Base-by-base conservation (phyloP, 2,797 vertebrate genomes). In the Falco columbarius region DNA sequence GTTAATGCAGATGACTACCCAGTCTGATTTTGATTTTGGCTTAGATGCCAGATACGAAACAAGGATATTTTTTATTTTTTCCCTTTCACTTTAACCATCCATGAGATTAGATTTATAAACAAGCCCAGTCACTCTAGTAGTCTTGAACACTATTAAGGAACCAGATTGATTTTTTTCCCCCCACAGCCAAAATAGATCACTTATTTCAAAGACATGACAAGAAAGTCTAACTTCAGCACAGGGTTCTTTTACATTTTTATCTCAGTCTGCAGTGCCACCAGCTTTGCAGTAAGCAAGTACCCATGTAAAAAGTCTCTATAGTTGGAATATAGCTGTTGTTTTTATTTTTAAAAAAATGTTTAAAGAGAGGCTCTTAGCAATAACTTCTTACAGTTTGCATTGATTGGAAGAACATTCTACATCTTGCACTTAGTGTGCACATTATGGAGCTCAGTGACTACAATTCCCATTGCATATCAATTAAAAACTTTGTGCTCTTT, bases 31-130 rank as follows among this genome's bases (percentile, higher is more conserved):
- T 73, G 54, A 84, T 94, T 93, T 92, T 15, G 6, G 27, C 42
- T 93, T 91, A 58, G 75, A 67, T 73, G 70, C 46, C 86, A 82
- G 27, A 75, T 81, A 52, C 75, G 62, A 93, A 86, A 91, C 56
- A 91, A 82, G 86, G 91, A 74, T 95, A 66, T 91, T 95, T 94
- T 97, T 94, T 88, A 86, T 86, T 85, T 91, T 94, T 89, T 75
- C 85, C 77, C 73, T 90, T 94, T 94, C 81, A 56, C 59, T 94
- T 96, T 94, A 96, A 87, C 91, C 65, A 94, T 84, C 93, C 90
- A 36, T 91, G 70, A 94, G 92, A 93, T 93, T 81, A 85, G 89
- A 96, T 93, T 96, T 97, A 91, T 92, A 95, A 97, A 91, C 86
- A 96, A 95, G 54, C 77, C 73, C 66, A 88, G 70, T 92, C 68